Evolutionary conservation across 2,113 vertebrate species (phyloP).

Genomic region (Neolamprologus longior): DNA sequence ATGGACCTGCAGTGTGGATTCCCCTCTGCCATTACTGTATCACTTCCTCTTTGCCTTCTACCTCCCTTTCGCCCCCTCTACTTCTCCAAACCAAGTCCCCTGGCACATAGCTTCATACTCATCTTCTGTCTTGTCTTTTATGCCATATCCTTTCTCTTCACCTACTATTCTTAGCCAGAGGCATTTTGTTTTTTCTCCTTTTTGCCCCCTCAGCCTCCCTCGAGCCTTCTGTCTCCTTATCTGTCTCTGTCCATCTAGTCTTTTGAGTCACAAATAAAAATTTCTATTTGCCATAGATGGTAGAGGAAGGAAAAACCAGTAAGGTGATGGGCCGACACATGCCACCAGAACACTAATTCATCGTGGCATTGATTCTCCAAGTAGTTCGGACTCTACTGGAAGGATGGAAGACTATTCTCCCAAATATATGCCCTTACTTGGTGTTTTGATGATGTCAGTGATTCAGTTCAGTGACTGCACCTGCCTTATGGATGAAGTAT

Average conservation of each 20-base stretch:
- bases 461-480: not conserved
- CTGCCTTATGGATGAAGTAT: not conserved
- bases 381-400: not conserved
- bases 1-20: not conserved
- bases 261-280: not conserved
- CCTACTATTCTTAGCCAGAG: not conserved
- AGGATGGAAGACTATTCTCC: not conserved
- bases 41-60: constrained; percentile 4
- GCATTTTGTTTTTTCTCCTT: not conserved
- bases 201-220: not conserved
- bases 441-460: not conserved
- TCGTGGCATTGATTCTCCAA: not conserved
- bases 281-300: not conserved
- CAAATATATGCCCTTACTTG: not conserved
- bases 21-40: constrained; percentile 16
- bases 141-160: not conserved
- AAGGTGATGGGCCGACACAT: not conserved
- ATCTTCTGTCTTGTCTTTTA: not conserved
- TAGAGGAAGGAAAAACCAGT: not conserved
- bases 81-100: not conserved
- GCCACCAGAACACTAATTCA: not conserved
- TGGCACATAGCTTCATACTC: not conserved
- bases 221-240: not conserved
- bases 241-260: not conserved
- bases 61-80: not conserved